Conservation (phyloP, 1,140 invertebrate genomes). For the Phthorimaea operculella region DNA sequence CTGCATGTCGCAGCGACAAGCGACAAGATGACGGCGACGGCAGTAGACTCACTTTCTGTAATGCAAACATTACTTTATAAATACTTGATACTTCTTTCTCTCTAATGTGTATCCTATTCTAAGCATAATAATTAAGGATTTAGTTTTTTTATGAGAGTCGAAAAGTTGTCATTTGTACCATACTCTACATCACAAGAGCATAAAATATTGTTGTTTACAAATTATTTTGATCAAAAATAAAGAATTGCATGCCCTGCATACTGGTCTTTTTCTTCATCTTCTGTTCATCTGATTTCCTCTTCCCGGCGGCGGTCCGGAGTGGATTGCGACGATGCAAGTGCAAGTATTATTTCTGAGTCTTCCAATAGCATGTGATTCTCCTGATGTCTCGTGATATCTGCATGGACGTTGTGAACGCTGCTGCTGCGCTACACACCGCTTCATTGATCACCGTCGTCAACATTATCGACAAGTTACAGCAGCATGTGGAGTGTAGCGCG, state of each 20-base stretch:
- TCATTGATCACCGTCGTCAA: not conserved
- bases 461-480: too few species aligned
- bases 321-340: not conserved
- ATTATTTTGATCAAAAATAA: slow-evolving; percentile 66
- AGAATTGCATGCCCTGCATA: slow-evolving; percentile 58
- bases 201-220: slow-evolving; percentile 64
- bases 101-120: slow-evolving; percentile 15
- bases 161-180: slow-evolving; percentile 64
- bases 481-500: too few species aligned
- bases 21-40: too few species aligned
- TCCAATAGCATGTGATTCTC: slow-evolving; percentile 2
- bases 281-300: slow-evolving; percentile 3
- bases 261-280: slow-evolving; percentile 37
- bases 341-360: not conserved
- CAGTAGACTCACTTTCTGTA: too few species aligned
- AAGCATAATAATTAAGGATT: slow-evolving; percentile 39
- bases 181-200: slow-evolving; percentile 40
- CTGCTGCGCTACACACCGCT: not conserved
- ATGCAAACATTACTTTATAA: slow-evolving; percentile 7
- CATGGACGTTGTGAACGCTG: not conserved
- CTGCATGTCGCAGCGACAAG: not conserved
- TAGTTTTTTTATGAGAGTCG: slow-evolving; percentile 58
- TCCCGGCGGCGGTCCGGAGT: not conserved
- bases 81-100: slow-evolving; percentile 11
- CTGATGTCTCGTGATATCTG: slow-evolving; percentile 5